Evolutionary conservation across 2,113 vertebrate genomes (phyloP).

Genomic region (Puffinus mauretanicus): DNA sequence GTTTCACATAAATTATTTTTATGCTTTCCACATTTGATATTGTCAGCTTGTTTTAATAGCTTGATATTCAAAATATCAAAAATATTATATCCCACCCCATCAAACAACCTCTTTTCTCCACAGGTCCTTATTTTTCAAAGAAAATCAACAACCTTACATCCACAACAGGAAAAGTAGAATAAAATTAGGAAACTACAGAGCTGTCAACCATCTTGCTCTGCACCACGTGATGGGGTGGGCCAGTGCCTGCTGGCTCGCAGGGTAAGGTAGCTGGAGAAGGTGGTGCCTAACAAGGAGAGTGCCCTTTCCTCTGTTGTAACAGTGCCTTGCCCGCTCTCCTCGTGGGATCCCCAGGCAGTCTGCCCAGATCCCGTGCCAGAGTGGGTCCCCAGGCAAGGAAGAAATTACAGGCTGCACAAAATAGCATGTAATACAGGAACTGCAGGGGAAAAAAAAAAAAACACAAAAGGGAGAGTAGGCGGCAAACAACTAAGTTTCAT

Average conservation of each 20-base stretch:
- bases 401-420: not conserved
- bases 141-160: not conserved
- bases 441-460: rapidly evolving
- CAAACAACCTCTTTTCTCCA: not conserved
- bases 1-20: not conserved
- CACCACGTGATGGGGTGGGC: rapidly evolving
- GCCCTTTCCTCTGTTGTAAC: too few species aligned
- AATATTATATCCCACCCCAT: not conserved
- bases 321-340: not conserved
- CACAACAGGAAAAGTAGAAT: not conserved
- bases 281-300: not conserved
- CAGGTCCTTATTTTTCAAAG: not conserved
- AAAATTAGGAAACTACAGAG: not conserved
- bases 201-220: not conserved
- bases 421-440: not conserved
- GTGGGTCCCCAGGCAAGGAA: not conserved
- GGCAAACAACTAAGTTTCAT: not conserved
- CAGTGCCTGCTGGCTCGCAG: not conserved
- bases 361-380: not conserved
- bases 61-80: not conserved
- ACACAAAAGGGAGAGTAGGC: not conserved
- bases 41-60: not conserved
- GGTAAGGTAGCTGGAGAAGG: not conserved
- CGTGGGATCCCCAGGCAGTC: not conserved
- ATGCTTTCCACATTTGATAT: not conserved